These are phyloP conservation scores for Hemistola chrysoprasaria DNA, from an alignment of 2,888 invertebrate genomes.

Conservation along the genomic window DNA sequence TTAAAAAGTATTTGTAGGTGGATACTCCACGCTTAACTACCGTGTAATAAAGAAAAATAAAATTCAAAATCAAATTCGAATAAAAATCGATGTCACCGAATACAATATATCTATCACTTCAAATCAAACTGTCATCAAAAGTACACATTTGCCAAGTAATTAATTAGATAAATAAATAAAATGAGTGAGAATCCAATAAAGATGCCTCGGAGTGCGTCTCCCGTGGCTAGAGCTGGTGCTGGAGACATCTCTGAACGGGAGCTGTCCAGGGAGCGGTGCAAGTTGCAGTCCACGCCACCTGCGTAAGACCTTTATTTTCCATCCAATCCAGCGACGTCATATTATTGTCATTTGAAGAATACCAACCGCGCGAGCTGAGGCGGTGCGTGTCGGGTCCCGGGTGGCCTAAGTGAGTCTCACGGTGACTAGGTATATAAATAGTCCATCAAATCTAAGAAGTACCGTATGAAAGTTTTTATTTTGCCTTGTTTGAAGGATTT, in stretches of 20 bases:
- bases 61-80: constrained; percentile 12
- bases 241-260: constrained; percentile 72
- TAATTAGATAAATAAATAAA: constrained; percentile 12
- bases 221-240: constrained; percentile 61
- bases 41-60: constrained; percentile 1
- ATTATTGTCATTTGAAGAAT: no score
- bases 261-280: constrained; percentile 57
- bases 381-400: no score
- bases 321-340: no score
- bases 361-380: no score
- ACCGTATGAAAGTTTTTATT: no score
- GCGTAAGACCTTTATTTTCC: no score
- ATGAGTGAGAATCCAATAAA: constrained; percentile 63
- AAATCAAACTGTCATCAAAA: constrained; percentile 21
- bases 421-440: no score
- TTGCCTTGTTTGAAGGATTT: no score
- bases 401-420: no score
- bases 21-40: constrained; percentile 1
- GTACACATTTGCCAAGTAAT: constrained; percentile 12
- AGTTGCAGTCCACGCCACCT: constrained; percentile 60
- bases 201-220: constrained; percentile 56
- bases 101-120: constrained; percentile 10
- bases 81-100: constrained; percentile 32
- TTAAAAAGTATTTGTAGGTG: no score
- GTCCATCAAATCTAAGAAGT: no score